phyloP scores from a whole-genome alignment of 2,888 invertebrate species.

The Drosophila ezoana region DNA sequence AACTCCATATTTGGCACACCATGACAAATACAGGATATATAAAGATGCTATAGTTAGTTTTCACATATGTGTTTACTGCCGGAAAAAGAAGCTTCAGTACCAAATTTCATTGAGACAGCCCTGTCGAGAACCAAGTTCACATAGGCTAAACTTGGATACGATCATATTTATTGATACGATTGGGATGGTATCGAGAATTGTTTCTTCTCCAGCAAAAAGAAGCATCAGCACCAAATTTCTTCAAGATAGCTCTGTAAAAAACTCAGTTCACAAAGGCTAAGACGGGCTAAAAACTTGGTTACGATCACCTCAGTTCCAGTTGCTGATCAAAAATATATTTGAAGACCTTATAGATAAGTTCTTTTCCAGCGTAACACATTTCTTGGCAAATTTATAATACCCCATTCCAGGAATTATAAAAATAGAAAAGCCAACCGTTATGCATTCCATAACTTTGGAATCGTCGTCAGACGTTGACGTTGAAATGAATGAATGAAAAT shows the following conservation, averaged over 20 bases:
- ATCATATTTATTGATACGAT: background rate
- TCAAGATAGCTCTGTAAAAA: background rate
- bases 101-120: too few relatives aligned
- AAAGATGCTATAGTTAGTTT: too few relatives aligned
- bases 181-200: background rate
- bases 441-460: constrained; percentile 80
- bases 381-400: constrained; percentile 15
- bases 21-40: too few relatives aligned
- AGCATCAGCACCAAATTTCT: background rate
- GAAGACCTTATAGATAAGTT: too few relatives aligned
- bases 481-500: constrained; percentile 79
- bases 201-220: background rate
- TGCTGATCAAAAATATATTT: background rate
- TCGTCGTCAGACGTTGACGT: constrained; percentile 77
- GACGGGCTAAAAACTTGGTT: background rate
- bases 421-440: constrained; percentile 57
- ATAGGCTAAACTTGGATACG: too few relatives aligned
- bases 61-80: too few relatives aligned
- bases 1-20: too few relatives aligned
- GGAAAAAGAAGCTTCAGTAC: too few relatives aligned
- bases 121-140: too few relatives aligned
- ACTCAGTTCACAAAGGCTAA: background rate
- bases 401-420: constrained; percentile 4
- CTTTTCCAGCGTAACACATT: background rate
- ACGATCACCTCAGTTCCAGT: background rate